A percentile compares a stretch with the other conserved stretches of the same genome.
phyloP scores from a whole-genome alignment of 2,888 invertebrate genomes.

The Hydriomena furcata region DNA sequence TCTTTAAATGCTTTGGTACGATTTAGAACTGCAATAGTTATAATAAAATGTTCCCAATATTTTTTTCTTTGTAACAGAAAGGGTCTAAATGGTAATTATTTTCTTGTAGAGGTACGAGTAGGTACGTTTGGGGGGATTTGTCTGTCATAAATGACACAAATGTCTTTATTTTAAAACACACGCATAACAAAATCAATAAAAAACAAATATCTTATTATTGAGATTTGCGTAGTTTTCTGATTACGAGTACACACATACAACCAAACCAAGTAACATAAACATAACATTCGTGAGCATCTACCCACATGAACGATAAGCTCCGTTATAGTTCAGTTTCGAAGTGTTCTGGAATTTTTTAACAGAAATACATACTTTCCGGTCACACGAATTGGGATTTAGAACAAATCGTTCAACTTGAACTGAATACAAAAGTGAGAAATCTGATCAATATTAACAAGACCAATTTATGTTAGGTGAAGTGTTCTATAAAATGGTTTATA shows the following conservation, averaged over 20 bases:
- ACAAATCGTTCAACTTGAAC: conserved; percentile 17
- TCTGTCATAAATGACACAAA: too few species aligned
- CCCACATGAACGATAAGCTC: conserved; percentile 40
- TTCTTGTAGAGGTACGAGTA: too few species aligned
- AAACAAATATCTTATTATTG: not conserved
- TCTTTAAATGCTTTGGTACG: too few species aligned
- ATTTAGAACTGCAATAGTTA: too few species aligned
- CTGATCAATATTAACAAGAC: too few species aligned
- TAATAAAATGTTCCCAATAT: too few species aligned
- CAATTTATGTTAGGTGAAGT: too few species aligned
- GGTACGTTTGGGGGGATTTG: too few species aligned
- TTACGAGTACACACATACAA: conserved; percentile 20
- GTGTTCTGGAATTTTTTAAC: conserved; percentile 31
- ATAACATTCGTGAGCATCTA: conserved; percentile 22
- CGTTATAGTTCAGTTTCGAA: conserved; percentile 39
- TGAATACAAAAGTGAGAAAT: not conserved
- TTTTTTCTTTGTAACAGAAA: too few species aligned
- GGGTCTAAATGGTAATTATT: too few species aligned
- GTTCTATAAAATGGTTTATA: too few species aligned
- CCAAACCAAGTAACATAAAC: not conserved
- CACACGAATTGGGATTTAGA: conserved; percentile 16
- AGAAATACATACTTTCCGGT: conserved; percentile 33
- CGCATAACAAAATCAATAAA: not conserved
- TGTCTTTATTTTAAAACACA: too few species aligned
- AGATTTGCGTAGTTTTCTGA: not conserved